These are phyloP conservation scores for Xiphophorus birchmanni DNA, from an alignment of 2,797 vertebrate species.

Conservation along the genomic window DNA sequence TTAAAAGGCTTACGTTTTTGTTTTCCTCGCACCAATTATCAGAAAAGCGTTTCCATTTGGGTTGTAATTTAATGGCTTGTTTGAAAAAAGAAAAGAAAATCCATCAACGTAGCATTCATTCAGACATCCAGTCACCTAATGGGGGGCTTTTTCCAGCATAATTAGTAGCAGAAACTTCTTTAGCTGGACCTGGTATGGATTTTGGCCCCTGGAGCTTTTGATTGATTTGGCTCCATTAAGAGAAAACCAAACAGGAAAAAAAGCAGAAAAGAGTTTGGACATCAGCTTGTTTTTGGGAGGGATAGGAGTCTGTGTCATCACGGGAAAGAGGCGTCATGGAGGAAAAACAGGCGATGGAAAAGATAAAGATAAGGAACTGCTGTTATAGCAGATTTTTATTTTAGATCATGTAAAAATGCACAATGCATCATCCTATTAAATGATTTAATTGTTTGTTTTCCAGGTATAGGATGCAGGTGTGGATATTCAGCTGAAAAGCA, in stretches of 20 bases:
- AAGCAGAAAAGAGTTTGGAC: slow-evolving; percentile 4
- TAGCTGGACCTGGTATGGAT: slow-evolving; percentile 52
- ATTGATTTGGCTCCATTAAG: slow-evolving; percentile 58
- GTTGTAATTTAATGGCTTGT: slow-evolving; percentile 56
- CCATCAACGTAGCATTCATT: slow-evolving; percentile 56
- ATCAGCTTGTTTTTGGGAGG: slow-evolving; percentile 10
- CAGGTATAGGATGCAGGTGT: not conserved
- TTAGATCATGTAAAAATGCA: not conserved
- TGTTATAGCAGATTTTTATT: not conserved
- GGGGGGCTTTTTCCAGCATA: slow-evolving; percentile 44
- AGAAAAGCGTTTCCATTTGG: slow-evolving; percentile 60
- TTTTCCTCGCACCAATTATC: slow-evolving; percentile 45
- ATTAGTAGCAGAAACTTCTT: slow-evolving; percentile 49
- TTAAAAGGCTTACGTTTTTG: slow-evolving; percentile 40
- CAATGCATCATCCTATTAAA: not conserved
- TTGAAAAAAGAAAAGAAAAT: slow-evolving; percentile 34
- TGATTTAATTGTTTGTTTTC: not conserved
- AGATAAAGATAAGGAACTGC: slow-evolving; percentile 4
- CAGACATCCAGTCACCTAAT: slow-evolving; percentile 50
- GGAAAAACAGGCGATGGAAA: slow-evolving; percentile 2
- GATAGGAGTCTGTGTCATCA: not conserved
- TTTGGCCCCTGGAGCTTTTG: slow-evolving; percentile 40
- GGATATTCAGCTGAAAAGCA: slow-evolving; percentile 2
- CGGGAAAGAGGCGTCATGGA: not conserved
- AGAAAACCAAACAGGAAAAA: slow-evolving; percentile 30